These are phyloP conservation scores for Drosophila yakuba DNA, from an alignment of 1,140 invertebrate genomes.

Conservation along the genomic window DNA sequence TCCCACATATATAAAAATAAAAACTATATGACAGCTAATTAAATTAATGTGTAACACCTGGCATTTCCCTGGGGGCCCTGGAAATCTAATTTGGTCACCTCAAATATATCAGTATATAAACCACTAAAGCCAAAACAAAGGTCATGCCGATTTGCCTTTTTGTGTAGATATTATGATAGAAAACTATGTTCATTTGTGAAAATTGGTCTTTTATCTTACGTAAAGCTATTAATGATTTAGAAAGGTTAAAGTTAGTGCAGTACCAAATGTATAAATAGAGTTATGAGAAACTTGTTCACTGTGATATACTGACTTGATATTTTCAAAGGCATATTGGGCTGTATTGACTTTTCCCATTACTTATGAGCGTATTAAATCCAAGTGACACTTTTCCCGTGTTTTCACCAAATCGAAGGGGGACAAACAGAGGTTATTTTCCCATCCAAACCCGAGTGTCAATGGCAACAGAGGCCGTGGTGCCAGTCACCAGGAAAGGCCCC, in stretches of 20 bases:
- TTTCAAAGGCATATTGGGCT: background rate
- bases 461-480: constrained; percentile 28
- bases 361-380: constrained; percentile 24
- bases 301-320: background rate
- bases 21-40: constrained; percentile 61
- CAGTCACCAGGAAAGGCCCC: constrained; percentile 17
- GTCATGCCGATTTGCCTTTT: background rate
- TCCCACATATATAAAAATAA: background rate
- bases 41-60: constrained; percentile 68
- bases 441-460: constrained; percentile 17
- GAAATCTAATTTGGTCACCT: constrained; percentile 19
- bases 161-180: too few relatives aligned
- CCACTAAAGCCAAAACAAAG: background rate
- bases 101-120: background rate
- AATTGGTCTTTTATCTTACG: too few relatives aligned
- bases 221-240: too few relatives aligned
- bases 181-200: background rate
- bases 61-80: constrained; percentile 53
- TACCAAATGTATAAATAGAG: too few relatives aligned
- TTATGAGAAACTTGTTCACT: background rate
- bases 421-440: constrained; percentile 21
- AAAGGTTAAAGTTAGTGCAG: too few relatives aligned
- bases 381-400: constrained; percentile 22
- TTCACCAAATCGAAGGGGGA: background rate
- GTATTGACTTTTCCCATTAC: constrained; percentile 23